Base-by-base conservation (phyloP, 2,113 vertebrate species). In the Labrus mixtus region DNA sequence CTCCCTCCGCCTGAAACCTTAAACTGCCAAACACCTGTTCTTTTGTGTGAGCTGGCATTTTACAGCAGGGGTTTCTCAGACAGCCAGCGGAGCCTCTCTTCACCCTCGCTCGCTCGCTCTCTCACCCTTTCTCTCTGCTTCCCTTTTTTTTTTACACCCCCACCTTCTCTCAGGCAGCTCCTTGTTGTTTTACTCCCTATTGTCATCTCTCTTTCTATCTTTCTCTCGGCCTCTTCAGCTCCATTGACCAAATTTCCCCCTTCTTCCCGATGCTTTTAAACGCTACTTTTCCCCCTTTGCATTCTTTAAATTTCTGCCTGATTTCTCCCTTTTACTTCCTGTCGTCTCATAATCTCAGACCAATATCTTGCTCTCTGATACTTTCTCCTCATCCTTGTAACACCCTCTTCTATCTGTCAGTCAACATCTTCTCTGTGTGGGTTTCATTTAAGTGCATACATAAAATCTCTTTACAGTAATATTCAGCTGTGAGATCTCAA, bases 1-100 rank as follows among this genome's bases (percentile, higher is more conserved):
- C 20, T 88, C 83, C 76, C 79, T 87, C 74, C 57, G 87, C 64
- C 84, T 86, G 94, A 93, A 95, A 95, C 91, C 81, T 76, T 87
- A 94, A 82, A 94, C 93, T 87, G 4, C 67, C 88, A 87, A 91
- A 95, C 94, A 95, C 95, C 95, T 95, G 95, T 93, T 94, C 92
- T 78, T 94, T 95, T 95, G 93, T 94, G 87, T 70, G 82, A 84
- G 84, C 87, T 90, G 88, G 83, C 87, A 88, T 94, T 94, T 93
- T 90, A 83, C 87, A 91, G 87, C 83, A 85, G 87, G 87, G 51
- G 54, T 81, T 87, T 91, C 84, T 88, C 84, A 89, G 86, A 86
- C 90, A 89, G 58, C 82, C 88, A 82, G 73, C 8, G 56, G 55
- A 91, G 81, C 80, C 77, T 76, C 70, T 76, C 79, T 43, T 37